A percentile compares a stretch with the other conserved stretches of the same genome.
phyloP scores from a whole-genome alignment of 2,113 vertebrate species.

The Camarhynchus parvulus region DNA sequence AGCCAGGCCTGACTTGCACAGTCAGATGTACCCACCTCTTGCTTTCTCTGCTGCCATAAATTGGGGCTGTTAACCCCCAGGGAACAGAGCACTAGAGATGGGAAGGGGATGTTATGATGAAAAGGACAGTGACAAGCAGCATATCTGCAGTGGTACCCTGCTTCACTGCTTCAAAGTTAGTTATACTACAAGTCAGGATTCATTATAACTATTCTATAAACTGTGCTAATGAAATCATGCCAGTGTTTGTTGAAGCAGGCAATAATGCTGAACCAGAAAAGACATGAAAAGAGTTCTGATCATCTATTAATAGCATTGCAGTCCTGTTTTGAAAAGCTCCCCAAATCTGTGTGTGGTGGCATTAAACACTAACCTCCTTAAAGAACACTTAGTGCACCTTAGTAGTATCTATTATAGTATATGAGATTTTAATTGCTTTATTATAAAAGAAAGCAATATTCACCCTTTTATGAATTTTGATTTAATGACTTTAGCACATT shows the following conservation, averaged over 20 bases:
- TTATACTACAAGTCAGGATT: neutral
- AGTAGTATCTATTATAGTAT: constrained; percentile 22
- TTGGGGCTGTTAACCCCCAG: neutral
- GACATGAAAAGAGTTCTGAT: constrained; percentile 8
- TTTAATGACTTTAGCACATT: constrained; percentile 69
- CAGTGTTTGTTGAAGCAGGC: neutral
- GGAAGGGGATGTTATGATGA: neutral
- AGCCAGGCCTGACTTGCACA: neutral
- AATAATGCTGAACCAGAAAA: neutral
- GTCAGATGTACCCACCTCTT: neutral
- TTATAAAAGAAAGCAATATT: constrained; percentile 66
- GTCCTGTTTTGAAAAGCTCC: constrained; percentile 40
- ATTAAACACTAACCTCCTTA: constrained; percentile 31
- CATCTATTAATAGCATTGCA: neutral
- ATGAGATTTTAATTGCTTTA: constrained; percentile 63
- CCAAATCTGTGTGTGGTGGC: neutral
- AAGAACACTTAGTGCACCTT: constrained; percentile 3
- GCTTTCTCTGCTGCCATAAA: neutral
- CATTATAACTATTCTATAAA: neutral
- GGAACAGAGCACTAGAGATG: neutral
- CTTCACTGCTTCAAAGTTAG: neutral
- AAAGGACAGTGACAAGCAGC: neutral
- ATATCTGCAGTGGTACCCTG: neutral
- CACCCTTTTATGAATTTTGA: constrained; percentile 69
- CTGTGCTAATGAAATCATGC: neutral